Percentiles rank a stretch among this genome's conserved stretches.
These are phyloP conservation scores for Mastomys coucha DNA, from an alignment of 2,113 vertebrate genomes.

Conservation along the genomic window DNA sequence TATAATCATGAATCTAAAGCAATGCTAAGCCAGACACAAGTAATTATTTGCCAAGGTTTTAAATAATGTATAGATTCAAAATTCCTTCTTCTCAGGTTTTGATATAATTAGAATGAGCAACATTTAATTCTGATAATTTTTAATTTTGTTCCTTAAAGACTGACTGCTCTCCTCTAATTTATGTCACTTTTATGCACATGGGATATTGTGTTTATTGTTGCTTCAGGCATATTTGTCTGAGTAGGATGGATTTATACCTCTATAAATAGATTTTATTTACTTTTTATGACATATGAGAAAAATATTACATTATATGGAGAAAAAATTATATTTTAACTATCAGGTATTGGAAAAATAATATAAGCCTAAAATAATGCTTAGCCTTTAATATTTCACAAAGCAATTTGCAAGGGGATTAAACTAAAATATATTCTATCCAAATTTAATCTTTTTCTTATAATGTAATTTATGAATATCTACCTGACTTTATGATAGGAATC, in stretches of 20 bases:
- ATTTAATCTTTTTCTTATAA: neutral
- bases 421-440: conserved; percentile 22
- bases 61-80: neutral
- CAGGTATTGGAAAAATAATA: conserved; percentile 33
- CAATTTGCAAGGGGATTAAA: neutral
- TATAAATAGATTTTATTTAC: conserved; percentile 17
- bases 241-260: neutral
- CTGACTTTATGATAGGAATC: neutral
- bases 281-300: neutral
- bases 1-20: neutral
- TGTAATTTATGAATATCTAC: neutral
- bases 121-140: conserved; percentile 2
- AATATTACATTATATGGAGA: neutral
- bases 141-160: neutral
- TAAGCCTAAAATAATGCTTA: neutral
- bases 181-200: neutral
- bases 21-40: neutral
- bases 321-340: neutral
- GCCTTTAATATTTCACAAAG: conserved; percentile 10
- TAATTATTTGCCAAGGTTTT: neutral
- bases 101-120: neutral
- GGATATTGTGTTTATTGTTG: neutral
- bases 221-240: neutral
- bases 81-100: neutral
- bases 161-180: neutral